Conservation (phyloP, 2,888 invertebrate species). For the Ptychoptera albimana region DNA sequence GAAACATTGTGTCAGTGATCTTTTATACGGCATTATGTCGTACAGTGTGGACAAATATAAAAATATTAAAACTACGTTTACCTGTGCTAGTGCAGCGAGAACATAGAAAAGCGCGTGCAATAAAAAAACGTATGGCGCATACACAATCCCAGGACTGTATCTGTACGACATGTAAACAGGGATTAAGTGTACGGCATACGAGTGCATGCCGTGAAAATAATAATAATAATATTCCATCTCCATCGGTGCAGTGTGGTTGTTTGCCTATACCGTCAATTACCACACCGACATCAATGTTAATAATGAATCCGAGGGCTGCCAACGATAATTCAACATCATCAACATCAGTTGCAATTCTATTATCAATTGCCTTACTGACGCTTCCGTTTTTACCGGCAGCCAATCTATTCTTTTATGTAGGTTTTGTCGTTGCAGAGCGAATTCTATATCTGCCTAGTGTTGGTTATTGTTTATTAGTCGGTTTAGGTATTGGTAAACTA, state of each 20-base stretch:
- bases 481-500: conserved; percentile 45
- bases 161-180: conserved; percentile 42
- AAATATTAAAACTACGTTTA: conserved; percentile 5
- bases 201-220: conserved; percentile 51
- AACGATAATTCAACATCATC: conserved; percentile 12
- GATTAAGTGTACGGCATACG: conserved; percentile 50
- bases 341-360: conserved; percentile 29
- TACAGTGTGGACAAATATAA: conserved; percentile 20
- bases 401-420: conserved; percentile 94
- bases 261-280: conserved; percentile 9
- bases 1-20: conserved; percentile 58
- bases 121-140: conserved; percentile 17
- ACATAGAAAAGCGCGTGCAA: conserved; percentile 26
- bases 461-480: conserved; percentile 81
- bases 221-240: conserved; percentile 29
- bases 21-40: conserved; percentile 47
- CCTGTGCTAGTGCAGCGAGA: conserved; percentile 9
- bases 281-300: conserved; percentile 6
- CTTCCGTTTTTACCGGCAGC: conserved; percentile 91
- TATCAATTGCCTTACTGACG: conserved; percentile 61
- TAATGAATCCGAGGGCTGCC: conserved; percentile 9
- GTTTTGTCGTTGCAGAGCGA: conserved; percentile 94
- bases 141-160: conserved; percentile 10
- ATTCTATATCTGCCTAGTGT: conserved; percentile 92
- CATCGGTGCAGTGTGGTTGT: conserved; percentile 14